phyloP scores from a whole-genome alignment of 2,113 vertebrate species.

The Dasyurus viverrinus region DNA sequence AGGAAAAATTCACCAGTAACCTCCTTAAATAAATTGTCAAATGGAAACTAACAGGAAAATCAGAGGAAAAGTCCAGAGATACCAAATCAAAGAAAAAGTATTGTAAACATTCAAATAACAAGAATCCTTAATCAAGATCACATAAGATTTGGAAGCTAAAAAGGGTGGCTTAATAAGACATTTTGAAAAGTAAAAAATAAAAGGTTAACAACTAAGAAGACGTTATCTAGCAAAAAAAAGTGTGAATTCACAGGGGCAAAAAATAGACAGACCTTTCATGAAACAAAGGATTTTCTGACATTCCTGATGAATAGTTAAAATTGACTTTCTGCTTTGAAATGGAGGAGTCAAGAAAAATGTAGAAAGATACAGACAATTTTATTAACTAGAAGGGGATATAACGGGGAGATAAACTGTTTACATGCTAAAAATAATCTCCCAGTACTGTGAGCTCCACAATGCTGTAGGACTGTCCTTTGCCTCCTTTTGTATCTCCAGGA shows the following conservation, averaged over 20 bases:
- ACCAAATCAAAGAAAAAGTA: background rate
- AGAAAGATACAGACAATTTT: background rate
- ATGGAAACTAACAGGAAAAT: background rate
- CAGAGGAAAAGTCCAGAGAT: background rate
- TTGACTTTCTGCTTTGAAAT: background rate
- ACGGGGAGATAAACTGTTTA: background rate
- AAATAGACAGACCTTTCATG: background rate
- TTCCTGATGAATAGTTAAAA: background rate
- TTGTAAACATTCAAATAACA: background rate
- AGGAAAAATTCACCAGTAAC: background rate
- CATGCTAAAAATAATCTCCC: background rate
- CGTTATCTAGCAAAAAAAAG: background rate
- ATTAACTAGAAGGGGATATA: background rate
- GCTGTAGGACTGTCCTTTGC: background rate
- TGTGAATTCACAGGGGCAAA: background rate
- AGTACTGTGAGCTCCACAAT: background rate
- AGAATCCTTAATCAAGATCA: background rate
- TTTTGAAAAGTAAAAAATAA: background rate
- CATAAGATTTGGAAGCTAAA: background rate
- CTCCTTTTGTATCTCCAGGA: background rate
- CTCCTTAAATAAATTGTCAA: background rate
- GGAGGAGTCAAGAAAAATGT: background rate
- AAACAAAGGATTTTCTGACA: background rate
- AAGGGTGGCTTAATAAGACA: background rate
- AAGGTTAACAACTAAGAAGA: background rate